phyloP scores from a whole-genome alignment of 2,113 vertebrate genomes.

The Eubucco bourcierii region DNA sequence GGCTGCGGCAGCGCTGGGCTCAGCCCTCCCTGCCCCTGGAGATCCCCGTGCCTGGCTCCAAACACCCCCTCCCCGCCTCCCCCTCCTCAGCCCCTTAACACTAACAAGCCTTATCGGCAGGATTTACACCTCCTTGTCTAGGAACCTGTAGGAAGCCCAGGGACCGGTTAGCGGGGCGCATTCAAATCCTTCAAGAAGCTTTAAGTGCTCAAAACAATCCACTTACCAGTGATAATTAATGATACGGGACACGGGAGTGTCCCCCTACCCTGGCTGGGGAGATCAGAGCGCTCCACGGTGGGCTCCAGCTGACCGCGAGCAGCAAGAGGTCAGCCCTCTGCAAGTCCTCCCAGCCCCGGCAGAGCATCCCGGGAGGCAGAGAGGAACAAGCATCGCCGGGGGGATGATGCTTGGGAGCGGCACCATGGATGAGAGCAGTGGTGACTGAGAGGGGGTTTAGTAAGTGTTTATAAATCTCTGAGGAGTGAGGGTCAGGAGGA shows the following conservation, averaged over 20 bases:
- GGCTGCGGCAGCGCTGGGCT: not conserved
- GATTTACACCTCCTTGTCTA: conserved; percentile 72
- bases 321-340: not conserved
- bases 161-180: not conserved
- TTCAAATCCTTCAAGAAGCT: conserved; percentile 55
- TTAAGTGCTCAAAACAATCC: conserved; percentile 52
- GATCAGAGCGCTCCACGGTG: not conserved
- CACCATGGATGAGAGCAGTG: fast-evolving
- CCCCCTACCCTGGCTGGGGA: not conserved
- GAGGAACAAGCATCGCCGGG: not conserved
- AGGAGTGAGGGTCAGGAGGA: no score
- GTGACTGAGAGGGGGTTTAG: not conserved
- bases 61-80: not conserved
- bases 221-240: not conserved
- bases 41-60: conserved; percentile 60
- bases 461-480: no score
- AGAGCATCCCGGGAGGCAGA: fast-evolving
- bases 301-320: fast-evolving
- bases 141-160: not conserved
- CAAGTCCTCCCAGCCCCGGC: not conserved
- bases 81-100: conserved; percentile 29
- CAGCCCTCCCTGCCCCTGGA: not conserved
- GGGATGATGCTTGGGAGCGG: not conserved
- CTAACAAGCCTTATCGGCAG: conserved; percentile 67
- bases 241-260: not conserved